These are phyloP conservation scores for Halcyon chelicuti DNA, from an alignment of 2,797 vertebrate species.

Conservation along the genomic window DNA sequence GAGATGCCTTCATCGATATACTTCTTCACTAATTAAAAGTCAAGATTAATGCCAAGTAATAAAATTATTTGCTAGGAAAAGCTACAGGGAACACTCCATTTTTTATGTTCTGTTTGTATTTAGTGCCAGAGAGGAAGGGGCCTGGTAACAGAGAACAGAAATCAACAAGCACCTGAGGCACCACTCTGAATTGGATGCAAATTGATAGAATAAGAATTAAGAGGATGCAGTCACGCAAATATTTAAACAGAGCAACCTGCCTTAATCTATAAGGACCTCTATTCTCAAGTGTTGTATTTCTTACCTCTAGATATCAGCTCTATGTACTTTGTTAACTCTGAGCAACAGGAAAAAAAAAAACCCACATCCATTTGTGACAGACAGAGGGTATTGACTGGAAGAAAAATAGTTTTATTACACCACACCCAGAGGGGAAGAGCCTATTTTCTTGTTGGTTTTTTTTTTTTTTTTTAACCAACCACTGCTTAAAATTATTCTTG, in stretches of 20 bases:
- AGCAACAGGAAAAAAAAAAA: not conserved
- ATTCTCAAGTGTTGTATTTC: not conserved
- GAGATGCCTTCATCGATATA: not conserved
- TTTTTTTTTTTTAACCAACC: not conserved
- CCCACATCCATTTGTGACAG: not conserved
- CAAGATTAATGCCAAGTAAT: constrained; percentile 49
- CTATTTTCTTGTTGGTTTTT: not conserved
- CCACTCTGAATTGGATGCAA: constrained; percentile 46
- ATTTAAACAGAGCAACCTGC: not conserved
- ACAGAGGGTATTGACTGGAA: not conserved
- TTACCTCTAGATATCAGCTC: not conserved
- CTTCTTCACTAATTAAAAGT: constrained; percentile 28
- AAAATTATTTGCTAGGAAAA: constrained; percentile 42
- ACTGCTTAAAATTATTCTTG: constrained; percentile 8
- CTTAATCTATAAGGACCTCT: constrained; percentile 16
- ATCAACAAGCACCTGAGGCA: constrained; percentile 41
- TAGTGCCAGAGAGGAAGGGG: not conserved
- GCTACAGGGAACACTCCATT: constrained; percentile 4
- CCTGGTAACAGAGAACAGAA: not conserved
- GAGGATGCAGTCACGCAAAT: constrained; percentile 30
- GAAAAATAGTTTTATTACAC: constrained; percentile 10
- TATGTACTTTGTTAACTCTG: not conserved
- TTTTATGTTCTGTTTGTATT: constrained; percentile 44
- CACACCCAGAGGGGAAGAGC: not conserved
- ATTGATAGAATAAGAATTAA: constrained; percentile 46